Evolutionary conservation across 2,797 vertebrate genomes (phyloP).

Genomic region (Sternarchorhynchus goeldii): DNA sequence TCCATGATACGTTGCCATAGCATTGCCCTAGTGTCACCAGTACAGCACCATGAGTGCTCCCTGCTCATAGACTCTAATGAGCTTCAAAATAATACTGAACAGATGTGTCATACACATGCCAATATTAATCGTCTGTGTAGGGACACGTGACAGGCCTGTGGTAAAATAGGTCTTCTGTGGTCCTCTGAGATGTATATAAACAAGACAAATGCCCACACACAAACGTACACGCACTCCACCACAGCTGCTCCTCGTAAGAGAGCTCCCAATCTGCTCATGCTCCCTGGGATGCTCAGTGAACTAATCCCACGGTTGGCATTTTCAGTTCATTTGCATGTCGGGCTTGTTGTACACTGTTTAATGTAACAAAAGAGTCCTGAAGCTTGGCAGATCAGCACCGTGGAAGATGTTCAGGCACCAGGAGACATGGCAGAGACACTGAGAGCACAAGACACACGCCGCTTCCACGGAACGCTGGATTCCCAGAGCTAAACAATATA

Average conservation of each 20-base stretch:
- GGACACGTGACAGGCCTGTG: conserved; percentile 38
- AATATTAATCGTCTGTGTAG: conserved; percentile 35
- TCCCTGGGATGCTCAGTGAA: neutral
- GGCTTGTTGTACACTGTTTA: neutral
- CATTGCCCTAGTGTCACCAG: neutral
- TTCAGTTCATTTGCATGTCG: neutral
- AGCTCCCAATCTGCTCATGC: neutral
- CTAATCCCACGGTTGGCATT: neutral
- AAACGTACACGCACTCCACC: conserved; percentile 39
- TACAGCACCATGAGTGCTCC: neutral
- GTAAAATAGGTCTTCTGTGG: conserved; percentile 36
- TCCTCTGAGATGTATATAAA: conserved; percentile 34
- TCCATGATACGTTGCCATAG: conserved; percentile 14
- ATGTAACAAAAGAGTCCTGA: conserved; percentile 2
- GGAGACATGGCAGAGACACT: neutral
- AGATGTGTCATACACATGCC: conserved; percentile 34
- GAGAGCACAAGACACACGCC: too few species aligned
- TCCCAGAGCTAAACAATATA: too few species aligned
- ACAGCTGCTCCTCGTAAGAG: too few species aligned
- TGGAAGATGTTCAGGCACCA: neutral
- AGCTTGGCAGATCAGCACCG: neutral
- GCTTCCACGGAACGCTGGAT: too few species aligned
- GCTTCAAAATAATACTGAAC: conserved; percentile 68
- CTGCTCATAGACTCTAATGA: conserved; percentile 66
- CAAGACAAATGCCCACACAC: conserved; percentile 10